phyloP scores from a whole-genome alignment of 2,797 vertebrate genomes.

The Sebastiscus albofasciatus region DNA sequence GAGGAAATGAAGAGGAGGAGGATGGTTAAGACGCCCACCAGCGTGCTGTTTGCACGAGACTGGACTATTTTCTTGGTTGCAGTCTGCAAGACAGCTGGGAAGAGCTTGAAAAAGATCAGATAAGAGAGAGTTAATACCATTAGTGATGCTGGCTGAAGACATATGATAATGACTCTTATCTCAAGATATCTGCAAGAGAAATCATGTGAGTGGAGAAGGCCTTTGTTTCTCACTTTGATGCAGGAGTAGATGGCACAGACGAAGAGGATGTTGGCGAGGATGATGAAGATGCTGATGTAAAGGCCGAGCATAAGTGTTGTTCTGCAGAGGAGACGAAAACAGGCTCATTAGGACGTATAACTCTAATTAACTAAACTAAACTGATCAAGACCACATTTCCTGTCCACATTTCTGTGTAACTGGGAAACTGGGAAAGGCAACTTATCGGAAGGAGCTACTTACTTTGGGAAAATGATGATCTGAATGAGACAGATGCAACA shows the following conservation, averaged over 20 bases:
- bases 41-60: conserved; percentile 91
- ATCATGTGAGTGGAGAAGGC: conserved; percentile 2
- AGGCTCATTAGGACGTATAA: conserved; percentile 49
- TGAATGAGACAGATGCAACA: conserved; percentile 93
- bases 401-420: conserved; percentile 18
- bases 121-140: conserved; percentile 55
- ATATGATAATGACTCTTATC: conserved; percentile 51
- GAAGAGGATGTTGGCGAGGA: conserved; percentile 89
- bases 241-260: conserved; percentile 94
- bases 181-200: conserved; percentile 41
- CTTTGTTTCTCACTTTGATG: conserved; percentile 85
- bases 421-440: conserved; percentile 23
- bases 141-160: conserved; percentile 50
- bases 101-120: conserved; percentile 72
- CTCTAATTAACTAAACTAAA: conserved; percentile 72
- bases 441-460: conserved; percentile 66
- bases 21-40: conserved; percentile 90
- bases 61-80: conserved; percentile 91
- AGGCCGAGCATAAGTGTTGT: conserved; percentile 89
- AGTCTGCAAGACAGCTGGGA: conserved; percentile 87
- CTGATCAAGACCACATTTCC: conserved; percentile 61
- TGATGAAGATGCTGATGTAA: conserved; percentile 89
- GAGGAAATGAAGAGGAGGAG: conserved; percentile 93
- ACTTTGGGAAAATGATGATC: conserved; percentile 90
- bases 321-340: conserved; percentile 75